Percentiles rank a stretch among this genome's conserved stretches.
These are phyloP conservation scores for Mamestra brassicae DNA, from an alignment of 2,888 invertebrate genomes.

Conservation along the genomic window DNA sequence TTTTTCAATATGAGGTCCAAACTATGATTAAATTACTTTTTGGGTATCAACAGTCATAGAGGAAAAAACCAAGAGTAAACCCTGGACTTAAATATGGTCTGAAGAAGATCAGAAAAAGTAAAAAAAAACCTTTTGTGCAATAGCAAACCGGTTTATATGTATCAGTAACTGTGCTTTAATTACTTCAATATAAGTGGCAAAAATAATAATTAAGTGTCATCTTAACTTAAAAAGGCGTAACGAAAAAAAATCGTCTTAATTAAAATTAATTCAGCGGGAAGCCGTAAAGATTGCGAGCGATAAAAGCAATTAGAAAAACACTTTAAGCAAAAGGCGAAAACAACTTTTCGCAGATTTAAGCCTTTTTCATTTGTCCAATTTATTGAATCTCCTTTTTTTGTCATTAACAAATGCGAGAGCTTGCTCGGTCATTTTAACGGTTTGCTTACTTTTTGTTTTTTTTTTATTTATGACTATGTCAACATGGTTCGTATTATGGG, in stretches of 20 bases:
- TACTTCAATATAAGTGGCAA: neutral
- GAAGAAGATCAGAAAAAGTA: no score
- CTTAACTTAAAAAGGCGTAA: constrained; percentile 27
- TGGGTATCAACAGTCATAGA: no score
- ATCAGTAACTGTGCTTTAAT: neutral
- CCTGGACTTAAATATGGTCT: no score
- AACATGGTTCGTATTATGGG: neutral
- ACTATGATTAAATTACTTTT: neutral
- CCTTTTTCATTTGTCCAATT: constrained; percentile 63
- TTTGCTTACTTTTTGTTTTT: neutral
- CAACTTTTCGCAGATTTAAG: constrained; percentile 62
- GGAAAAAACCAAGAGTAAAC: no score
- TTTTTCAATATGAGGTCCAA: neutral
- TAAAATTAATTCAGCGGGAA: constrained; percentile 57
- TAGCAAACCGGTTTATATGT: neutral
- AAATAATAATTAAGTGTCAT: constrained; percentile 40
- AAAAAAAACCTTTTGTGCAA: neutral
- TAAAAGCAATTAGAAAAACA: constrained; percentile 68
- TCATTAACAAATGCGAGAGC: constrained; percentile 32
- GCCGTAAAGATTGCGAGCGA: constrained; percentile 60
- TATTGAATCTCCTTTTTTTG: constrained; percentile 54
- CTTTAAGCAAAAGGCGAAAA: constrained; percentile 61
- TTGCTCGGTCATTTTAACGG: constrained; percentile 33
- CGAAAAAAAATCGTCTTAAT: constrained; percentile 50
- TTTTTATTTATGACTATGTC: neutral